Conservation (phyloP, 2,797 vertebrate genomes). For the Moxostoma hubbsi region DNA sequence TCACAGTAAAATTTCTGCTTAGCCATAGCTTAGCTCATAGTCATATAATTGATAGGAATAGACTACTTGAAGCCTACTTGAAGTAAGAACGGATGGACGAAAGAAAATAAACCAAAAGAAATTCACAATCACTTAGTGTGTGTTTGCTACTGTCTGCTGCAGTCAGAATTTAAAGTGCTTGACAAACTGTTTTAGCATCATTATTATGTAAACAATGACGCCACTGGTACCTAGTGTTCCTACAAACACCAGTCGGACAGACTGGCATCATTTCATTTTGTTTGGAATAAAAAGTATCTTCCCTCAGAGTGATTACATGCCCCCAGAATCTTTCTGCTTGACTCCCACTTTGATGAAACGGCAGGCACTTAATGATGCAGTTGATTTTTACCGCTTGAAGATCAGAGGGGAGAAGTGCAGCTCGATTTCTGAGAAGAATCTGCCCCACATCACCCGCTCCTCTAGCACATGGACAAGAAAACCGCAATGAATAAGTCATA, state of each 20-base stretch:
- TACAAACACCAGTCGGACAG: constrained; percentile 73
- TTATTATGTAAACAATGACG: constrained; percentile 74
- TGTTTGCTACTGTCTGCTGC: not conserved
- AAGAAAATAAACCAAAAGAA: too few relatives aligned
- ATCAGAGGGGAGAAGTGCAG: constrained; percentile 59
- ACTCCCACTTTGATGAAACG: constrained; percentile 77
- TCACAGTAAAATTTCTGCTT: too few relatives aligned
- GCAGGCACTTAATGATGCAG: constrained; percentile 73
- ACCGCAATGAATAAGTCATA: constrained; percentile 79
- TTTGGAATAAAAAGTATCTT: constrained; percentile 73
- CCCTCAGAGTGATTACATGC: constrained; percentile 74
- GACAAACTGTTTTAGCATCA: constrained; percentile 29
- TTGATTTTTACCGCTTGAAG: constrained; percentile 74
- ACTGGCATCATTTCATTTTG: constrained; percentile 75
- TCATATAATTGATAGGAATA: too few relatives aligned
- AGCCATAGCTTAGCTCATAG: too few relatives aligned
- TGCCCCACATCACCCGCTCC: constrained; percentile 51
- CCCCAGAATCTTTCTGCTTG: constrained; percentile 70
- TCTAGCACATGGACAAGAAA: constrained; percentile 65
- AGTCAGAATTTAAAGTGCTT: not conserved
- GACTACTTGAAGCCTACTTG: too few relatives aligned
- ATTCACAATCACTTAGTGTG: too few relatives aligned
- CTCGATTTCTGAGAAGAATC: constrained; percentile 63
- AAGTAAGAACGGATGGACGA: too few relatives aligned
- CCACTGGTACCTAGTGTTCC: constrained; percentile 65